Base-by-base conservation (phyloP, 2,113 vertebrate species). In the Planiliza haematocheilus region DNA sequence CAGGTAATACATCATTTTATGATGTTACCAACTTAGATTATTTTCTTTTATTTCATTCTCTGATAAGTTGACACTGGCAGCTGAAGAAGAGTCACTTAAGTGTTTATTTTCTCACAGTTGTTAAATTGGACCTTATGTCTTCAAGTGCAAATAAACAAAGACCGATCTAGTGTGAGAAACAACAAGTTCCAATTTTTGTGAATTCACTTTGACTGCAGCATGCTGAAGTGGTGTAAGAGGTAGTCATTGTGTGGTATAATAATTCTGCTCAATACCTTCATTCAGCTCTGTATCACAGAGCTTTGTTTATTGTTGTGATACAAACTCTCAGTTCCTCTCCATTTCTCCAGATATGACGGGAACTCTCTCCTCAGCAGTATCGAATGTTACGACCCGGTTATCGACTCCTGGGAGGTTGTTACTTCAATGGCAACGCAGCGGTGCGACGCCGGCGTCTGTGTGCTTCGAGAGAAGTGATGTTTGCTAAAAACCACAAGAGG, bases 321-420 rank as follows among this genome's bases (percentile, higher is more conserved):
- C 24, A 64, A 53, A 24, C 41, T 45, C 38, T 66, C 66, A 12
- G 1, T 55, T 39, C 51, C 14, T 65, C 39, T 63, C 36, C 17
- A 4, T n/a, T 46, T 79, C 72, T 82, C 37, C 82, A 99, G 98
- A 39, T 99, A 99, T 0, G 98, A 99, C 58, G 98, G 97, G 49
- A 99, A 99, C 92, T 99, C 97, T 0, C 93, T 99, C 59, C 95
- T 99, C 86, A 99, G 95, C 94, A 99, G 98, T 77, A 97, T 99
- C 5, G 98, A 99, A 90, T 99, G 96, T 92, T 99, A 99, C 0
- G 98, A 99, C 79, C 98, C 97, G 6, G 95, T 99, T 66, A 95
- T 99, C n/a, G 98, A 99, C 93, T 98, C 86, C 86, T 99, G 98
- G 98, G 97, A 99, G 87, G 97, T 99, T 10, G 97, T 98, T 16